These are phyloP conservation scores for Leptonema lineaticorne DNA, from an alignment of 1,140 invertebrate species.

Conservation along the genomic window DNA sequence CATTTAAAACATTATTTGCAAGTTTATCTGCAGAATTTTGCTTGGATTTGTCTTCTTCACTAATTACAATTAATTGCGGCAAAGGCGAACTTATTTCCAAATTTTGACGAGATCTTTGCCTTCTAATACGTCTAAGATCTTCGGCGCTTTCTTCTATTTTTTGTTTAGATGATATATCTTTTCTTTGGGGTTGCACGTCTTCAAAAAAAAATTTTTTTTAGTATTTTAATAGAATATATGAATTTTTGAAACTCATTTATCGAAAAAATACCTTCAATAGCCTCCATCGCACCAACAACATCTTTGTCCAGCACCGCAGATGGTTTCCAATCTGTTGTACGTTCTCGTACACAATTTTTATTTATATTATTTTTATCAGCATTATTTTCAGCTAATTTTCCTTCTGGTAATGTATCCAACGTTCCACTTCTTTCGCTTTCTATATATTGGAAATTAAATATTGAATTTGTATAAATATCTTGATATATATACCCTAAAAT, in stretches of 20 bases:
- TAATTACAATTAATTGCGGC: constrained; percentile 55
- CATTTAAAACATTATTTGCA: too few relatives aligned
- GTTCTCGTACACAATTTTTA: not conserved
- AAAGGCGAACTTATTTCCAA: constrained; percentile 44
- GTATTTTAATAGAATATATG: not conserved
- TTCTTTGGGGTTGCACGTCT: constrained; percentile 72
- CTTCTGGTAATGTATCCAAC: constrained; percentile 72
- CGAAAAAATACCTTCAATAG: constrained; percentile 70
- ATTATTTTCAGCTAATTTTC: constrained; percentile 41
- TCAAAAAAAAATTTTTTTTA: constrained; percentile 41
- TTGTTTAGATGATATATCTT: constrained; percentile 76
- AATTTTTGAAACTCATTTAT: not conserved
- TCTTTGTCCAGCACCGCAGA: constrained; percentile 75
- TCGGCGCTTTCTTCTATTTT: constrained; percentile 62
- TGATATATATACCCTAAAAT: not conserved
- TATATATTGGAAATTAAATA: constrained; percentile 45
- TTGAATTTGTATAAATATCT: too few relatives aligned
- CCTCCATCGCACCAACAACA: constrained; percentile 80
- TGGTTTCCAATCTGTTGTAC: constrained; percentile 71
- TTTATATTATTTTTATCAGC: not conserved
- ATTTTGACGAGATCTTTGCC: constrained; percentile 54
- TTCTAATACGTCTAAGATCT: constrained; percentile 52
- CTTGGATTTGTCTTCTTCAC: constrained; percentile 58
- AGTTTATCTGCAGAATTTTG: constrained; percentile 22
- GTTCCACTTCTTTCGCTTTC: constrained; percentile 72